A percentile compares a stretch with the other conserved stretches of the same genome.
Evolutionary conservation across 2,797 vertebrate genomes (phyloP).

Genomic region (Hydrolagus colliei): DNA sequence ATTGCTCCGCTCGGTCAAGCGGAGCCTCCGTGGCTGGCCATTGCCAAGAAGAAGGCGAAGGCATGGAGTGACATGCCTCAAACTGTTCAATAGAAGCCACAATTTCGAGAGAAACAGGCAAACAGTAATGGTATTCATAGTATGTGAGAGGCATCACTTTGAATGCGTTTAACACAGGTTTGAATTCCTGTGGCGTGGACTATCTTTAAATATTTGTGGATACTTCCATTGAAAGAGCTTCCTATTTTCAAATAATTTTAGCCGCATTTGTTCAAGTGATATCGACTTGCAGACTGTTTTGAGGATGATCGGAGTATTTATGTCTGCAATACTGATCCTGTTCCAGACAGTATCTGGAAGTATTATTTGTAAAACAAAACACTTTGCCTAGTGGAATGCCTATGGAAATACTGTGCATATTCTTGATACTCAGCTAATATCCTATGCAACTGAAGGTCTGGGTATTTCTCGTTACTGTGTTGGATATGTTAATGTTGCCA

Average conservation of each 20-base stretch:
- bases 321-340: no score
- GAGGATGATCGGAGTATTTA: no score
- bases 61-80: conserved; percentile 87
- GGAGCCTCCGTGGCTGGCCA: conserved; percentile 79
- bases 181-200: background rate
- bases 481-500: background rate
- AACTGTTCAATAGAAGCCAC: conserved; percentile 62
- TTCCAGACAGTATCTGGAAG: no score
- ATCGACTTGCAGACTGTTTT: background rate
- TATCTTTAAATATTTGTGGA: background rate
- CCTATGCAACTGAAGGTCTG: background rate
- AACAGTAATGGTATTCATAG: background rate
- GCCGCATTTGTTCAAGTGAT: background rate
- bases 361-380: no score
- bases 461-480: background rate
- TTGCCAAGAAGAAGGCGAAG: conserved; percentile 91
- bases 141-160: background rate
- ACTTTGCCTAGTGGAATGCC: background rate
- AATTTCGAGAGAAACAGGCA: background rate
- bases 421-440: background rate
- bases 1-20: conserved; percentile 49
- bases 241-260: background rate
- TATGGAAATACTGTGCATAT: background rate
- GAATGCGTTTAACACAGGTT: background rate
- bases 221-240: background rate